phyloP scores from a whole-genome alignment of 2,797 vertebrate species.

The Sardinella longiceps region DNA sequence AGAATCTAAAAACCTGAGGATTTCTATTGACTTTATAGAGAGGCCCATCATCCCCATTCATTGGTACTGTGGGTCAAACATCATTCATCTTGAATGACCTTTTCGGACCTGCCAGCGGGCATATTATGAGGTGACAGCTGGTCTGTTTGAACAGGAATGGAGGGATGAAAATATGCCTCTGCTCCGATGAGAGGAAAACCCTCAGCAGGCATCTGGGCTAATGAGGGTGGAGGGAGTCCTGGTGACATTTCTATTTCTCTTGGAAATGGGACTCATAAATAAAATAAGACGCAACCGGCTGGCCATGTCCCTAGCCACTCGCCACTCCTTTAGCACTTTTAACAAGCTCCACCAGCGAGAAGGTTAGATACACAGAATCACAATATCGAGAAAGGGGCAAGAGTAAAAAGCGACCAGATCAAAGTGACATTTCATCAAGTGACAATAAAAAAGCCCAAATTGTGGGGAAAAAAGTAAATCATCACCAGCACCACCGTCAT shows the following conservation, averaged over 20 bases:
- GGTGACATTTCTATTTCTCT: constrained; percentile 29
- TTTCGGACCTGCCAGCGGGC: constrained; percentile 3
- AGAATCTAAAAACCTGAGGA: neutral
- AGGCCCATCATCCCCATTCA: neutral
- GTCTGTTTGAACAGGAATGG: neutral
- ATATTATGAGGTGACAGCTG: constrained; percentile 20
- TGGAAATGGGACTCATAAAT: constrained; percentile 31
- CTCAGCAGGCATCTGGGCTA: constrained; percentile 19
- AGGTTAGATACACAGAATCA: neutral
- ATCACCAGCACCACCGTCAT: neutral
- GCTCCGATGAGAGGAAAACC: neutral
- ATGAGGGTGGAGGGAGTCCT: constrained; percentile 20
- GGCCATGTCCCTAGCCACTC: neutral
- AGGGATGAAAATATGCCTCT: neutral
- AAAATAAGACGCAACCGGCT: constrained; percentile 15
- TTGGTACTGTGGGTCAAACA: neutral
- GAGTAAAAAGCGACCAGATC: neutral
- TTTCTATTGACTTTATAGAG: neutral
- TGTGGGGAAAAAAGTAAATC: neutral
- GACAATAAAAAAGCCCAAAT: neutral
- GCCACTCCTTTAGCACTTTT: neutral
- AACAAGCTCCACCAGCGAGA: neutral
- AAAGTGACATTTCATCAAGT: neutral
- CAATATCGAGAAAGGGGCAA: too few relatives aligned
- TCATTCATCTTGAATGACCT: constrained; percentile 28